phyloP scores from a whole-genome alignment of 2,888 invertebrate genomes.

The Drosophila basisetae region DNA sequence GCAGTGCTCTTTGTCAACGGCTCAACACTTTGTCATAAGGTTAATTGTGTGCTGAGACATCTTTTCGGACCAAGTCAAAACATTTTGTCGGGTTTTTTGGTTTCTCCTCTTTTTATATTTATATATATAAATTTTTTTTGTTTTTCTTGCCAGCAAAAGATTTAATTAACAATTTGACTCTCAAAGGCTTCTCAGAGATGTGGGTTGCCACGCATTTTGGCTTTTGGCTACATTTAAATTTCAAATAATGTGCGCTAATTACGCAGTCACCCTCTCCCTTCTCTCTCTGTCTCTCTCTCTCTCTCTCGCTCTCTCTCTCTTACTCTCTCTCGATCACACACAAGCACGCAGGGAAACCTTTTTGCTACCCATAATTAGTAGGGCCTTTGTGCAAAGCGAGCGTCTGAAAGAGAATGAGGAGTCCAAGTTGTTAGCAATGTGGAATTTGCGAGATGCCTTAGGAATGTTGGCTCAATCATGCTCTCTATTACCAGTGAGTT shows the following conservation, averaged over 20 bases:
- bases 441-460: conserved; percentile 51
- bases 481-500: neutral
- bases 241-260: conserved; percentile 81
- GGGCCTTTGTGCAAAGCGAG: conserved; percentile 62
- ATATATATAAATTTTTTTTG: neutral
- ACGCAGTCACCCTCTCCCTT: conserved; percentile 35
- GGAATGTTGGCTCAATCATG: conserved; percentile 37
- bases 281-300: neutral
- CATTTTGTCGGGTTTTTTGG: conserved; percentile 16
- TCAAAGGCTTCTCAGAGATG: conserved; percentile 69
- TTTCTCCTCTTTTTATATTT: neutral
- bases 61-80: conserved; percentile 51
- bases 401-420: conserved; percentile 9
- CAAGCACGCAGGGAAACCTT: conserved; percentile 59
- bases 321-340: conserved; percentile 1
- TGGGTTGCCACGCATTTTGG: conserved; percentile 56
- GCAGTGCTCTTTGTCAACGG: conserved; percentile 33
- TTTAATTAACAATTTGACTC: conserved; percentile 80
- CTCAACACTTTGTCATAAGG: conserved; percentile 72
- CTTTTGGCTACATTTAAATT: conserved; percentile 82
- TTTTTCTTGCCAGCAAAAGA: conserved; percentile 48
- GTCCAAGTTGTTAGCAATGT: neutral
- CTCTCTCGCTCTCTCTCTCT: neutral
- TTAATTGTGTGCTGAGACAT: conserved; percentile 70
- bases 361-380: conserved; percentile 72